Conservation (phyloP, 2,113 vertebrate genomes). For the Macquaria australasica region DNA sequence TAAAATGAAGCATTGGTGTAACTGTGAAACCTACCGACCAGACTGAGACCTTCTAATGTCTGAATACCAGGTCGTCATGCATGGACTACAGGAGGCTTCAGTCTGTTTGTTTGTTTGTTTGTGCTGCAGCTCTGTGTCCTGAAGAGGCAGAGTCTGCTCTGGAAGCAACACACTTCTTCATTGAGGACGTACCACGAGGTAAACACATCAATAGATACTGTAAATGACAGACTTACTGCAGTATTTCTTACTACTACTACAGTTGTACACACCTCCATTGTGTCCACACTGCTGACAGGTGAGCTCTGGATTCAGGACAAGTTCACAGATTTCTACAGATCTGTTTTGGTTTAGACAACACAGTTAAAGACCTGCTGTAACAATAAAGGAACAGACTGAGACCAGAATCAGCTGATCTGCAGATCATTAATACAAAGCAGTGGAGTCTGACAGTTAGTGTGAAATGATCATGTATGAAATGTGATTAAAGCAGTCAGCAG, state of each 20-base stretch:
- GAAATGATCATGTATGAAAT: no score
- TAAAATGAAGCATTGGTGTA: no score
- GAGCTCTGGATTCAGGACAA: background rate
- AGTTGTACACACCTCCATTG: background rate
- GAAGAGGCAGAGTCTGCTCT: constrained; percentile 96
- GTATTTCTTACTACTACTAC: background rate
- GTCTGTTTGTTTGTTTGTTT: constrained; percentile 7
- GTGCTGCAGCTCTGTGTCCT: constrained; percentile 88
- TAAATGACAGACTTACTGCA: background rate
- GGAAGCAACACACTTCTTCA: constrained; percentile 94
- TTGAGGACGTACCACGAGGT: constrained; percentile 89
- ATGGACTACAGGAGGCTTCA: background rate
- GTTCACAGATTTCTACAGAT: background rate
- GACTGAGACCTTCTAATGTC: background rate
- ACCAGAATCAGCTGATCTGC: background rate
- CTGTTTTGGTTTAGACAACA: no score
- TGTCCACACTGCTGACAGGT: background rate
- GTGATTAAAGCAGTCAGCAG: background rate
- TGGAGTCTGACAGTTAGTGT: no score
- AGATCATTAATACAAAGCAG: background rate
- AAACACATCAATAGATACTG: constrained; percentile 1
- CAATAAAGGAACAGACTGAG: no score
- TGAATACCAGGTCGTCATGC: background rate
- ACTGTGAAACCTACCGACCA: background rate
- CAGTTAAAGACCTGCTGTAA: no score